phyloP scores from a whole-genome alignment of 2,113 vertebrate genomes.

The Labrus mixtus region DNA sequence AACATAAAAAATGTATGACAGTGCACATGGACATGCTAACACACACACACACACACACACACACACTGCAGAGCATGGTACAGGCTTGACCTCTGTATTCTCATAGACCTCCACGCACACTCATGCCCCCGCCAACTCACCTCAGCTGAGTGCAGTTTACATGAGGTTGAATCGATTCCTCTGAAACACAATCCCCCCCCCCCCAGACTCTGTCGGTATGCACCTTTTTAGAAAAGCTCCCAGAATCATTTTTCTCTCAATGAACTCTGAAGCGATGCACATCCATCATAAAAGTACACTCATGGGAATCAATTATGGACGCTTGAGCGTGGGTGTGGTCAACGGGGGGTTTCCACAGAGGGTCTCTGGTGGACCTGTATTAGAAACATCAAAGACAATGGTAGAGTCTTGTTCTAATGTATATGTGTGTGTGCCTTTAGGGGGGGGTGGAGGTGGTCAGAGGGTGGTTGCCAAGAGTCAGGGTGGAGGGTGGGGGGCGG shows the following conservation, averaged over 20 bases:
- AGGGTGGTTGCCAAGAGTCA: neutral
- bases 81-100: conserved; percentile 17
- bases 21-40: neutral
- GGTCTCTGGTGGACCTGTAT: conserved; percentile 30
- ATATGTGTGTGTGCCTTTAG: conserved; percentile 14
- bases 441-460: conserved; percentile 12
- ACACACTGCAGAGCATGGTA: neutral
- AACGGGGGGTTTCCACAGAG: conserved; percentile 35
- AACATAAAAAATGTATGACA: conserved; percentile 27
- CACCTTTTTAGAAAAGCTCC: conserved; percentile 36
- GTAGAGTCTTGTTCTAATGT: conserved; percentile 35
- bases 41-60: no score
- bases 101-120: neutral
- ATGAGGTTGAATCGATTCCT: conserved; percentile 39
- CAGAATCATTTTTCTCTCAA: conserved; percentile 35
- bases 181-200: conserved; percentile 45
- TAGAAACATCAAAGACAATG: conserved; percentile 57
- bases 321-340: conserved; percentile 28
- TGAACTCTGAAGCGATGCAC: conserved; percentile 27
- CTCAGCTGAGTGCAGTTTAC: conserved; percentile 21
- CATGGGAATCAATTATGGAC: conserved; percentile 64
- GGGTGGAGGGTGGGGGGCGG: conserved; percentile 14
- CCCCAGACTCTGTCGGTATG: conserved; percentile 1
- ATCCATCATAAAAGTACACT: conserved; percentile 54
- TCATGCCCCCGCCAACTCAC: neutral